Conservation (phyloP, 2,888 invertebrate genomes). For the Coenonympha glycerion region DNA sequence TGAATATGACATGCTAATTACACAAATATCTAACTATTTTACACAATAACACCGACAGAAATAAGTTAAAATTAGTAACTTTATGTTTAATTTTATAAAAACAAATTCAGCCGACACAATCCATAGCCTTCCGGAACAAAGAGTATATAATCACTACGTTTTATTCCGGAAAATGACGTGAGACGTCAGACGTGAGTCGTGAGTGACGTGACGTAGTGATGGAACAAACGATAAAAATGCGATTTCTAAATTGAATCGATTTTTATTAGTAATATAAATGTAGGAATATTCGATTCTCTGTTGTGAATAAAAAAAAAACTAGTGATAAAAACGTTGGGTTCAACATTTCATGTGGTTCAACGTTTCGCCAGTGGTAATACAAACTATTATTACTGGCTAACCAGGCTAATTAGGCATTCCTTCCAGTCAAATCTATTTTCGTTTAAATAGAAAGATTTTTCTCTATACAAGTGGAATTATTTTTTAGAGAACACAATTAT, state of each 20-base stretch:
- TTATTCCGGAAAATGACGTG: constrained; percentile 61
- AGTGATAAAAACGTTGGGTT: background rate
- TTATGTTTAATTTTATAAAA: constrained; percentile 50
- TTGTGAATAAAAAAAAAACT: background rate
- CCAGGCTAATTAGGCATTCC: too few species aligned
- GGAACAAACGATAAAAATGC: too few species aligned
- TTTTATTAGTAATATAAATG: too few species aligned
- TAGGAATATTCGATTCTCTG: background rate
- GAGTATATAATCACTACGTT: too few species aligned
- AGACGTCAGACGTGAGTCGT: constrained; percentile 61
- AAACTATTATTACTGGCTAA: too few species aligned
- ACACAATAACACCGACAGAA: constrained; percentile 44
- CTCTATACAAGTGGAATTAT: too few species aligned
- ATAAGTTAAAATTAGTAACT: constrained; percentile 53
- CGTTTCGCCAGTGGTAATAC: too few species aligned
- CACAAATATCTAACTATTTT: constrained; percentile 44
- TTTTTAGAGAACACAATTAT: too few species aligned
- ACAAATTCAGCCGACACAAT: constrained; percentile 66
- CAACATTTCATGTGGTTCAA: background rate
- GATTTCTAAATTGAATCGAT: too few species aligned
- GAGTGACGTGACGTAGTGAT: constrained; percentile 57
- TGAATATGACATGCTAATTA: constrained; percentile 61
- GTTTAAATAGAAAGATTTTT: too few species aligned
- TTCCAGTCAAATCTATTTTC: too few species aligned
- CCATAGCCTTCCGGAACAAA: constrained; percentile 48